Evolutionary conservation across 2,888 invertebrate genomes (phyloP), one percentile per base, ranked within the genome.

Genomic region (Rhagophthalmus giganteus): DNA sequence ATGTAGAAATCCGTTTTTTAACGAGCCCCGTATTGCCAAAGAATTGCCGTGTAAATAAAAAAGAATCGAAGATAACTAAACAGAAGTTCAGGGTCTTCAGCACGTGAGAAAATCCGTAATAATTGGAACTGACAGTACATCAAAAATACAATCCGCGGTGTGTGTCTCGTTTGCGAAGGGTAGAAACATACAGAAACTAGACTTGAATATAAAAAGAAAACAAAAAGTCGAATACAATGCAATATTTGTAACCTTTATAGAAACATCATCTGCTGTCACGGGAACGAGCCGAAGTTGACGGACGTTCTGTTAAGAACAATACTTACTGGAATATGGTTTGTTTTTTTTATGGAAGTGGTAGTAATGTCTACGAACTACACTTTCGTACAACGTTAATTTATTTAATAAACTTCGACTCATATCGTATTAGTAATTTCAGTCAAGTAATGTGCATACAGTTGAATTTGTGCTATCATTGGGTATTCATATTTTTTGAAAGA

Each of bases 161-260:
- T 51, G 51, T 54, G 51, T 39, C 49, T 31, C 44, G 15, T 10
- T 55, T 46, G 34, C 47, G 52, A 40, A 41, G 48, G 41, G 45
- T 40, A 34, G 34, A 40, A 7, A 41, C 40, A 42, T 47, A 37
- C 31, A 42, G 30, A 38, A 37, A 52, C 41, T 44, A 39, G 32
- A 42, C 32, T 11, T 9, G 28, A 42, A 46, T 39, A 51, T 42
- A 55, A 54, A 61, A 59, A 61, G 55, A 60, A 65, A 60, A 34
- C 57, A 54, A 33, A 44, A 53, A 31, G 30, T 38, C 40, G 62
- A 60, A 30, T 24, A 51, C 45, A 65, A 65, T 63, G 51, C 55
- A 40, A 51, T 60, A 64, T 67, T 68, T 67, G 68, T 68, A 68
- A 68, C 68, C 67, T 66, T 68, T 66, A 62, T 56, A 59, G 59